Evolutionary conservation across 2,888 invertebrate species (phyloP), one percentile per base, ranked within the genome.

Genomic region (Oligia strigilis): DNA sequence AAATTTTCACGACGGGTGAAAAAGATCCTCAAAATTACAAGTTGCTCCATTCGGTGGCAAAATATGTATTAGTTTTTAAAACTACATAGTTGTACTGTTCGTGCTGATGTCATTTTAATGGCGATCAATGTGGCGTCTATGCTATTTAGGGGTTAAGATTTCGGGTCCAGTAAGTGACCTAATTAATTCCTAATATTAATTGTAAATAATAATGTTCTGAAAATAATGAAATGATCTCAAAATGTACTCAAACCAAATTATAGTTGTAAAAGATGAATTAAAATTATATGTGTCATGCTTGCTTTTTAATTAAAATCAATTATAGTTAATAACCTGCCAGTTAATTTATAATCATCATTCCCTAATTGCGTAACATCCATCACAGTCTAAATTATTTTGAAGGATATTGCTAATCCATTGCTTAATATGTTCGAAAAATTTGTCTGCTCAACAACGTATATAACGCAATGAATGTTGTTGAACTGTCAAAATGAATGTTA

Each of bases 211-310:
- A 19, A 65, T 65, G 11, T 65, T 65, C 11, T 40, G 1, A 40
- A 40, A 65, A 65, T 40, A 65, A 19, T 40, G 9, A 65, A 65
- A 65, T 40, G 65, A 65, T 40, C 65, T 65, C 65, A 65, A 65
- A 36, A 19, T 40, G 40, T 65, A 19, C 9, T 65, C 40, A 4
- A 19, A 65, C 19, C 65, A 65, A 65, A 19, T 11, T 19, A 40
- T 65, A 40, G 19, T 40, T 40, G 19, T 19, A 64, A 40, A 65
- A 60, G 11, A n/a, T 60, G 4, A n/a, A 60, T 60, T 65, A 65
- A 40, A 65, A 19, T 19, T 1, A 65, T 40, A 19, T 65, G 9
- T 65, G 36, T 40, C 40, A 19, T 2, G 19, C 11, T 65, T 40
- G 65, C 40, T 19, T 65, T 65, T 65, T 64, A 36, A 40, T 65